phyloP scores from a whole-genome alignment of 2,113 vertebrate genomes.

The Ctenodactylus gundi region DNA sequence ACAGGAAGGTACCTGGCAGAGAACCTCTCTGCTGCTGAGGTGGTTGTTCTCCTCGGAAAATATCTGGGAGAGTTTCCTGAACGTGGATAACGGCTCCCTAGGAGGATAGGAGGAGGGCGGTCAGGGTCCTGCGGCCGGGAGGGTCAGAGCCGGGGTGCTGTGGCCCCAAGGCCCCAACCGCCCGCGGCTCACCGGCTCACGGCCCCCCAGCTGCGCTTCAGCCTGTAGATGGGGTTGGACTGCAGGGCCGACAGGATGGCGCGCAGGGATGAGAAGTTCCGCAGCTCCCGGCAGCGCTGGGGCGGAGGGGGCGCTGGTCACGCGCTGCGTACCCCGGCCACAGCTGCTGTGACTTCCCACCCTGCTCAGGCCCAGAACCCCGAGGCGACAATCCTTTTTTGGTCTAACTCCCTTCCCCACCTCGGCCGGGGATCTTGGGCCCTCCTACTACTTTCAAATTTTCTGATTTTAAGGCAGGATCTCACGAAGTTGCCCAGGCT shows the following conservation, averaged over 20 bases:
- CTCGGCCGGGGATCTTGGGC: too few relatives aligned
- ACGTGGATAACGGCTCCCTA: slow-evolving; percentile 86
- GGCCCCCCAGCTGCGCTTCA: slow-evolving; percentile 90
- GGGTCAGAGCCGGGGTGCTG: background rate
- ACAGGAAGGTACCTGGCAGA: slow-evolving; percentile 84
- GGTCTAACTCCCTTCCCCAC: too few relatives aligned
- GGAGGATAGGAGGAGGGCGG: background rate
- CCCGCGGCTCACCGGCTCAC: slow-evolving; percentile 85
- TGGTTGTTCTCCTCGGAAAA: slow-evolving; percentile 93
- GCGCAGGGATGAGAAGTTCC: slow-evolving; percentile 91
- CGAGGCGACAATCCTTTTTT: too few relatives aligned
- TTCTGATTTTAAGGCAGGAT: too few relatives aligned
- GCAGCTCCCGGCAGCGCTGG: slow-evolving; percentile 88
- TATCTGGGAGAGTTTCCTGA: slow-evolving; percentile 89
- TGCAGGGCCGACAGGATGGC: slow-evolving; percentile 93
- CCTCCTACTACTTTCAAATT: too few relatives aligned
- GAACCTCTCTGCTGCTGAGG: slow-evolving; percentile 87
- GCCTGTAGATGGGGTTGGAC: slow-evolving; percentile 91
- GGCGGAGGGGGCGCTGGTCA: background rate
- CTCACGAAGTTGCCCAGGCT: too few relatives aligned
- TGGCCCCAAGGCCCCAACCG: too few relatives aligned
- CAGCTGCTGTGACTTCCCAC: background rate
- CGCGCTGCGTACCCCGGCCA: too few relatives aligned
- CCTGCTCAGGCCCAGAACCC: too few relatives aligned
- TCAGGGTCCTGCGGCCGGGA: background rate